Evolutionary conservation across 1,140 invertebrate species (phyloP).

Genomic region (Tetragnatha versicolor): DNA sequence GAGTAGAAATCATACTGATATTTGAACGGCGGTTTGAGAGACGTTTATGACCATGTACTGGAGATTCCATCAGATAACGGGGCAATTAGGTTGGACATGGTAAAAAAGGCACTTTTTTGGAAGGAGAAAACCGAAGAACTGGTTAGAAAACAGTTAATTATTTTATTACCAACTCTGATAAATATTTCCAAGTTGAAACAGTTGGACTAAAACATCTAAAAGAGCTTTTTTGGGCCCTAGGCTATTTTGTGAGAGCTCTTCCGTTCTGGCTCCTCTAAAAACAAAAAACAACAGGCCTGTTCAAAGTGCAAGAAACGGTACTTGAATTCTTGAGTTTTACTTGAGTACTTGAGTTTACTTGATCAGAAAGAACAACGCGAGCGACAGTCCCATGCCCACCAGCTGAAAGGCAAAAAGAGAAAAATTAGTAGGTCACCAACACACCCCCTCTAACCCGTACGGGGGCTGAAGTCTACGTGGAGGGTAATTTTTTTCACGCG

Average conservation of each 20-base stretch:
- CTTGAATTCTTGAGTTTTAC: constrained; percentile 14
- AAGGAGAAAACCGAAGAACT: constrained; percentile 48
- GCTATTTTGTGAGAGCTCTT: constrained; percentile 48
- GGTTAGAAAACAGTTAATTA: constrained; percentile 48
- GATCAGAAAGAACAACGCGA: constrained; percentile 57
- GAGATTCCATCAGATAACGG: background rate
- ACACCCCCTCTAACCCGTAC: background rate
- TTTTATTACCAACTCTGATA: constrained; percentile 35
- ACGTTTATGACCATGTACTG: background rate
- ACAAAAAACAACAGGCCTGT: background rate
- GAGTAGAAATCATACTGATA: constrained; percentile 14
- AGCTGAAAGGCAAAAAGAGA: constrained; percentile 44
- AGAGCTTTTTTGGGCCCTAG: background rate
- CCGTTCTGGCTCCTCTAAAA: background rate
- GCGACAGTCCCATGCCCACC: constrained; percentile 59
- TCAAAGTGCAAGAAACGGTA: constrained; percentile 6
- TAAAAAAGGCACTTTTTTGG: constrained; percentile 52
- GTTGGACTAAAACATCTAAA: constrained; percentile 2
- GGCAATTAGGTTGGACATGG: constrained; percentile 25
- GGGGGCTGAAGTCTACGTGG: background rate
- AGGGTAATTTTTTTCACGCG: background rate
- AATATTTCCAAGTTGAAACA: constrained; percentile 46
- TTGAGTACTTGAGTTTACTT: constrained; percentile 50
- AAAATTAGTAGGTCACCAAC: background rate
- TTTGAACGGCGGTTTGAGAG: background rate